Evolutionary conservation across 1,140 invertebrate species (phyloP).

Genomic region (Oedothorax gibbosus): DNA sequence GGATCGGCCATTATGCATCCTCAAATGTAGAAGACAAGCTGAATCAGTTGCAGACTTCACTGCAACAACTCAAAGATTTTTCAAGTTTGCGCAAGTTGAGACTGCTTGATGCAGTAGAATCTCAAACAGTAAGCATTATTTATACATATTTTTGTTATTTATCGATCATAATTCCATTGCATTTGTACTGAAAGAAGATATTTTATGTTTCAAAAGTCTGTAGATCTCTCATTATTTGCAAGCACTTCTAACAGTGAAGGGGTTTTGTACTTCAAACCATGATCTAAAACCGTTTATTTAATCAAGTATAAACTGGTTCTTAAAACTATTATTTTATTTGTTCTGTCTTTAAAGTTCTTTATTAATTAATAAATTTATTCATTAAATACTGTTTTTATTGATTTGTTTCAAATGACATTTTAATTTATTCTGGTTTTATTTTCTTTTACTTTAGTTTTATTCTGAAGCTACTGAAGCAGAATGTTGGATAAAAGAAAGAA

Average conservation of each 20-base stretch:
- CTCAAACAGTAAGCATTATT: constrained; percentile 77
- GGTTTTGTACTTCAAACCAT: no score
- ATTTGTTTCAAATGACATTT: neutral
- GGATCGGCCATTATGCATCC: constrained; percentile 85
- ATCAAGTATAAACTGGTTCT: no score
- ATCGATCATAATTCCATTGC: neutral
- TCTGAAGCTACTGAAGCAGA: constrained; percentile 88
- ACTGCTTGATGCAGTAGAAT: constrained; percentile 85
- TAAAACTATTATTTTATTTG: no score
- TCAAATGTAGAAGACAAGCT: constrained; percentile 77
- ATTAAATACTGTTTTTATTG: neutral
- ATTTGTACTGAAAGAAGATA: no score
- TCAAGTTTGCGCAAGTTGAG: constrained; percentile 78
- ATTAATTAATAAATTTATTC: neutral
- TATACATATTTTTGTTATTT: constrained; percentile 61
- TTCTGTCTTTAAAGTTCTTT: no score
- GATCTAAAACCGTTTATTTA: no score
- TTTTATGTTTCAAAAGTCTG: neutral
- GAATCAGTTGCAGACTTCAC: constrained; percentile 64
- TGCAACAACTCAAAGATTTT: constrained; percentile 77
- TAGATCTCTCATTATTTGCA: no score
- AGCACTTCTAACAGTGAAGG: no score
- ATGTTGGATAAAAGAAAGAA: constrained; percentile 86
- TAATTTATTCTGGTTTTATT: neutral
- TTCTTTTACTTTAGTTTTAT: constrained; percentile 76